phyloP scores from a whole-genome alignment of 2,888 invertebrate genomes.

The Trissoscelio sp. region DNA sequence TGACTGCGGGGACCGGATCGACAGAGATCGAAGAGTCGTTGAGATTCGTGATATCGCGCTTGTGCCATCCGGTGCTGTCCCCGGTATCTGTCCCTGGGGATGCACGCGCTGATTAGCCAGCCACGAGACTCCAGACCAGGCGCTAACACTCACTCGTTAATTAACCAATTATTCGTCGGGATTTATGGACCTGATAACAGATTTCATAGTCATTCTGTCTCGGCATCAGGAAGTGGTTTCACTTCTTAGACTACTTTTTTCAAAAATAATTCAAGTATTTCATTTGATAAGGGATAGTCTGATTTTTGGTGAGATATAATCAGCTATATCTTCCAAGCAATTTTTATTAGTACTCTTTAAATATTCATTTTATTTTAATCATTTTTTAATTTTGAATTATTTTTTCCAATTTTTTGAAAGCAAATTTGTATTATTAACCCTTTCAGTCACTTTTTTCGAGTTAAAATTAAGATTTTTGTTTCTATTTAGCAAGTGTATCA shows the following conservation, averaged over 20 bases:
- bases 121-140: conserved; percentile 64
- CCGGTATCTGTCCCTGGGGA: conserved; percentile 77
- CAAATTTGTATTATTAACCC: too few relatives aligned
- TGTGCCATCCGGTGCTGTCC: conserved; percentile 82
- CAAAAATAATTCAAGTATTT: not conserved
- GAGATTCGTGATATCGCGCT: conserved; percentile 73
- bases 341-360: too few relatives aligned
- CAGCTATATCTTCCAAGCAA: too few relatives aligned
- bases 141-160: conserved; percentile 71
- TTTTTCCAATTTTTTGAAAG: too few relatives aligned
- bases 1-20: conserved; percentile 71
- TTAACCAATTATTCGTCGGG: conserved; percentile 73
- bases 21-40: conserved; percentile 67
- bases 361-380: not conserved
- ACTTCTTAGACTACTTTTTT: conserved; percentile 24
- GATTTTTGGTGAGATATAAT: not conserved
- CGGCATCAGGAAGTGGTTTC: conserved; percentile 15
- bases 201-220: not conserved
- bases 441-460: too few relatives aligned
- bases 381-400: not conserved
- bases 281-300: not conserved
- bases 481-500: too few relatives aligned
- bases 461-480: too few relatives aligned
- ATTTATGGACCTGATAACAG: conserved; percentile 72
- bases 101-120: conserved; percentile 66